phyloP scores from a whole-genome alignment of 2,888 invertebrate species.

The Melanostoma scalare region DNA sequence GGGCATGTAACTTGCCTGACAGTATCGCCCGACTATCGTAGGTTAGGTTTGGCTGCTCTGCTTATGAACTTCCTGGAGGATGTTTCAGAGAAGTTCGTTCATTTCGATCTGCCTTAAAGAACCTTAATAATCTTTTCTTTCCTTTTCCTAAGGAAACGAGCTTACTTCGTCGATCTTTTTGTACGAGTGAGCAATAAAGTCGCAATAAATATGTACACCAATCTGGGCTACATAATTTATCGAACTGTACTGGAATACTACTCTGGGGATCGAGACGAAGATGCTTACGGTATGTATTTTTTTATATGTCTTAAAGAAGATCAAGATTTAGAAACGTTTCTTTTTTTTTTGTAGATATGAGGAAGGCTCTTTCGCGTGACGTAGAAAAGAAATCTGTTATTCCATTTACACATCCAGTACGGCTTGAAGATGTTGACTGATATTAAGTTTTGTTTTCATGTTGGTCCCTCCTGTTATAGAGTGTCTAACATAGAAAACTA shows the following conservation, averaged over 20 bases:
- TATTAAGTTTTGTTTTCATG: conserved; percentile 51
- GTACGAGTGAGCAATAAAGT: conserved; percentile 98
- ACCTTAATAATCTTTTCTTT: neutral
- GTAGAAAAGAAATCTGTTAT: conserved; percentile 95
- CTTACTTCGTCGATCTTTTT: conserved; percentile 99
- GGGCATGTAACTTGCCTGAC: conserved; percentile 99
- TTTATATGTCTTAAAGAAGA: neutral
- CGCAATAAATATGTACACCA: conserved; percentile 98
- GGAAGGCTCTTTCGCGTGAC: conserved; percentile 97
- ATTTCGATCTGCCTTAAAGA: neutral
- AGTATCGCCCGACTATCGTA: conserved; percentile 96
- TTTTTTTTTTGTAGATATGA: conserved; percentile 91
- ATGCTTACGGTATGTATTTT: conserved; percentile 93
- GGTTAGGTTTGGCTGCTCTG: conserved; percentile 95
- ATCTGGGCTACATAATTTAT: conserved; percentile 97
- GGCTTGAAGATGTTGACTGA: conserved; percentile 96
- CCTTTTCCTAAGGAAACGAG: conserved; percentile 89
- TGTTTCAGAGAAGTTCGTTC: conserved; percentile 93
- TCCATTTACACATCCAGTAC: conserved; percentile 95
- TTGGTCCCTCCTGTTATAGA: neutral
- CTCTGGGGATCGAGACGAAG: conserved; percentile 98
- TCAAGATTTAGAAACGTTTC: neutral
- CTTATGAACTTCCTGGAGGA: conserved; percentile 97
- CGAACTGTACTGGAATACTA: conserved; percentile 98
- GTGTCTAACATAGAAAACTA: conserved; percentile 32